Base-by-base conservation (phyloP, 2,888 invertebrate genomes). In the Nymphalis urticae region DNA sequence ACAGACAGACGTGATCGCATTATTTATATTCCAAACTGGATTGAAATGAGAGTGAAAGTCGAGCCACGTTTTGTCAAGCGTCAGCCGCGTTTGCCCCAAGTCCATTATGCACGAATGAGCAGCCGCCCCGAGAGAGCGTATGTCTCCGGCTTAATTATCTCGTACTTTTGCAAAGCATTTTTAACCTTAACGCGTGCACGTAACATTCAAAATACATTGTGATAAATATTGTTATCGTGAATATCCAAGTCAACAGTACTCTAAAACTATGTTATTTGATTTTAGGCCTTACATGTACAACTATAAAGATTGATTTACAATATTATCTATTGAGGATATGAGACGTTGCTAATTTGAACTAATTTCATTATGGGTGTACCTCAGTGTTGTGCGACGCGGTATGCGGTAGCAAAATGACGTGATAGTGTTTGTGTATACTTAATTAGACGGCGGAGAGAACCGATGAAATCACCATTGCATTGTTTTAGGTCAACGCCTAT, bases 101-200 rank as follows among this genome's bases (percentile, higher is more conserved):
- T 85, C 88, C 89, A 92, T 92, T 92, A 92, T 89, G 90, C 91
- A 91, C 91, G 90, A 92, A 90, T 90, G 88, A 92, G 82, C 89
- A 89, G 83, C 86, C 90, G 86, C 90, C 91, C 90, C 89, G 87
- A 91, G 90, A 92, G 92, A 91, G 85, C 88, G 87, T 85, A 84
- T 89, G 86, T 87, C 88, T 83, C 83, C 79, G 81, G 82, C 82
- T 85, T 89, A 89, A 90, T 90, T 88, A 89, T 89, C 78, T 82
- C 70, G 60, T 69, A 69, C 47, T 74, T 47, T 53, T 68, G 47
- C 63, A 72, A 76, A 64, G 61, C 67, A 64, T 81, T 72, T 73
- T 72, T 50, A 66, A 78, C 77, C 73, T 75, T 82, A 84, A 75
- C 3, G 0, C 32, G 27, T 48, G 1, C 0, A 0, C 0, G 62